Evolutionary conservation across 2,888 invertebrate genomes (phyloP), one percentile per base, ranked within the genome.

Genomic region (Tinea trinotella): DNA sequence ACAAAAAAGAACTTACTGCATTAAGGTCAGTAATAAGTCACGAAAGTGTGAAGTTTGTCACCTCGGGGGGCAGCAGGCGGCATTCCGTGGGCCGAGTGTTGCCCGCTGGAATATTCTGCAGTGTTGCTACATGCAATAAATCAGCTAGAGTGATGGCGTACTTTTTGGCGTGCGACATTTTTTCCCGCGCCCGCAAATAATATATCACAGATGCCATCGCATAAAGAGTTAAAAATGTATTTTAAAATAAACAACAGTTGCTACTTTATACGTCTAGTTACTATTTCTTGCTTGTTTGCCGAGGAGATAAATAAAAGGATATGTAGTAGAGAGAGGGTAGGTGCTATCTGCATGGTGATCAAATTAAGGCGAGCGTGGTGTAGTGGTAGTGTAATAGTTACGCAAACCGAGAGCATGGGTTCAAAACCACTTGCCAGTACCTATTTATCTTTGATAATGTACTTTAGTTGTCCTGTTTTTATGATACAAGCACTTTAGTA

Each of bases 151-250:
- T 83, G 84, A 85, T 82, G 80, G 71, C 70, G 71, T 61, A 67
- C 68, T 82, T 84, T 83, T 80, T 80, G 75, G 73, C 67, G 68
- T 62, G 70, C 76, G 83, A 83, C 83, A 84, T 83, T 84, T 85
- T 83, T 85, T 85, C 83, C 81, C 81, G 83, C 83, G 80, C 81
- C 79, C 78, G 78, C 70, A 63, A 64, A 66, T 65, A 76, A 81
- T 84, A 77, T 82, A 83, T 85, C 83, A 83, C 77, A 35, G 46
- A 19, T 19, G 46, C 40, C 40, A 40, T 40, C 40, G 40, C 13
- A 40, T 7, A 30, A 30, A 22, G 3, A 30, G 9, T 30, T 30
- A 10, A 30, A 30, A 30, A 30, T 7, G 30, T 30, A 30, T 30
- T 30, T 30, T 10, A 30, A 30, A 30, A 30, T 30, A 30, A 30